Evolutionary conservation across 2,113 vertebrate genomes (phyloP).

Genomic region (Ailuropoda melanoleuca): DNA sequence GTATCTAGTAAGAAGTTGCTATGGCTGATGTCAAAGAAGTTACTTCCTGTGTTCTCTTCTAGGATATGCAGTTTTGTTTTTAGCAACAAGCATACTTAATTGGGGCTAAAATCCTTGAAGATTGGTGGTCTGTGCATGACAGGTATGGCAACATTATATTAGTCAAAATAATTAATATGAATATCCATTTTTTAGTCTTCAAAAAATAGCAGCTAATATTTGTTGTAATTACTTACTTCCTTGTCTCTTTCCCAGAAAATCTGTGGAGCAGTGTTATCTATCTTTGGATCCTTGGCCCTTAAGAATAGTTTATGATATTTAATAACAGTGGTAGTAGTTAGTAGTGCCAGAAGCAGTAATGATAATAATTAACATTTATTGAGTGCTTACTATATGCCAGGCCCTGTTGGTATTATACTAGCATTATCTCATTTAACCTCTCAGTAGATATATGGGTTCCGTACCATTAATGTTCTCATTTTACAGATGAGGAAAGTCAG

Average conservation of each 20-base stretch:
- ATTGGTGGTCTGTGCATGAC: neutral
- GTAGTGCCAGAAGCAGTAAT: neutral
- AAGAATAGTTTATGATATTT: neutral
- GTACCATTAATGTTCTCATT: neutral
- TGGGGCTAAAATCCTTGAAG: neutral
- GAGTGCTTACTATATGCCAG: neutral
- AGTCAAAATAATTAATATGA: conserved; percentile 1
- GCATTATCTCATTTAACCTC: neutral
- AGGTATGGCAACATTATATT: neutral
- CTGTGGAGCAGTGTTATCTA: neutral
- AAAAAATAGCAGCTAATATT: neutral
- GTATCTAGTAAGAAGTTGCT: neutral
- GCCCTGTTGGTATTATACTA: neutral
- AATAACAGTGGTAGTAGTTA: neutral
- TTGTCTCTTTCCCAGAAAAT: neutral
- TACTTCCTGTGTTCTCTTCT: neutral
- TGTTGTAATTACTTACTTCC: neutral
- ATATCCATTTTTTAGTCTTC: neutral
- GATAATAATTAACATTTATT: neutral
- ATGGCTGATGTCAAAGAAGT: neutral
- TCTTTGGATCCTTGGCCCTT: neutral
- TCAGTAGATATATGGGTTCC: neutral
- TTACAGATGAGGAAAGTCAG: neutral
- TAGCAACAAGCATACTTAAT: neutral
- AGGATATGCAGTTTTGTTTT: neutral